Conservation (phyloP, 2,113 vertebrate genomes). For the Hydropotes inermis region DNA sequence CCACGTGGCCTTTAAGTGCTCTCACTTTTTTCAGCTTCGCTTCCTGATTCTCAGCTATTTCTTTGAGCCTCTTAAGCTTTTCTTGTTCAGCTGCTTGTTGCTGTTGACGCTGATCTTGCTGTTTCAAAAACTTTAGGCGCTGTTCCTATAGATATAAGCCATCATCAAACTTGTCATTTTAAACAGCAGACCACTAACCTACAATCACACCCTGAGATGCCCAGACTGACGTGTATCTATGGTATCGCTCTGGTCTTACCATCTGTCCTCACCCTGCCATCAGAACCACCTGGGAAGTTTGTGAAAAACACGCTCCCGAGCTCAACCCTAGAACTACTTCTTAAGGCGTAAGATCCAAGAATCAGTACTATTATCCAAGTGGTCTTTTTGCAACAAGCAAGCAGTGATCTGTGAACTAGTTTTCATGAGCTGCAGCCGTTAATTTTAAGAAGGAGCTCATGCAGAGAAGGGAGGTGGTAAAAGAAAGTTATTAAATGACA, state of each 20-base stretch:
- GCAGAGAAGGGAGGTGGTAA: background rate
- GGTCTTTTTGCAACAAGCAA: background rate
- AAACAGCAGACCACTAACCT: background rate
- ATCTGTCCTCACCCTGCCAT: background rate
- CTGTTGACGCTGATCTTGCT: conserved; percentile 93
- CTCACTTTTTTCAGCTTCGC: conserved; percentile 95
- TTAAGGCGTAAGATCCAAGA: background rate
- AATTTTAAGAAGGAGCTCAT: background rate
- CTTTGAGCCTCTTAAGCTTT: conserved; percentile 91
- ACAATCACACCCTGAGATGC: background rate
- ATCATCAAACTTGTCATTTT: background rate
- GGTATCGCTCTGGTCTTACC: background rate
- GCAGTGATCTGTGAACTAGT: background rate
- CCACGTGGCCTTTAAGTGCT: conserved; percentile 94
- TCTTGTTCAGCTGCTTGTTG: conserved; percentile 94
- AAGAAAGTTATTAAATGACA: background rate
- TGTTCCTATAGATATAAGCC: conserved; percentile 86
- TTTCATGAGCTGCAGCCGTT: background rate
- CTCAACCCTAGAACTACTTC: background rate
- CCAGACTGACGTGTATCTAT: accelerated
- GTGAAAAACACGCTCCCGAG: background rate
- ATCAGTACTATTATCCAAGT: background rate
- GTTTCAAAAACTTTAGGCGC: conserved; percentile 91
- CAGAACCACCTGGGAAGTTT: background rate
- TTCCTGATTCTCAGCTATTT: conserved; percentile 96